A percentile compares a stretch with the other conserved stretches of the same genome.
Conservation (phyloP, 2,113 vertebrate genomes). For the Aramus guarauna region DNA sequence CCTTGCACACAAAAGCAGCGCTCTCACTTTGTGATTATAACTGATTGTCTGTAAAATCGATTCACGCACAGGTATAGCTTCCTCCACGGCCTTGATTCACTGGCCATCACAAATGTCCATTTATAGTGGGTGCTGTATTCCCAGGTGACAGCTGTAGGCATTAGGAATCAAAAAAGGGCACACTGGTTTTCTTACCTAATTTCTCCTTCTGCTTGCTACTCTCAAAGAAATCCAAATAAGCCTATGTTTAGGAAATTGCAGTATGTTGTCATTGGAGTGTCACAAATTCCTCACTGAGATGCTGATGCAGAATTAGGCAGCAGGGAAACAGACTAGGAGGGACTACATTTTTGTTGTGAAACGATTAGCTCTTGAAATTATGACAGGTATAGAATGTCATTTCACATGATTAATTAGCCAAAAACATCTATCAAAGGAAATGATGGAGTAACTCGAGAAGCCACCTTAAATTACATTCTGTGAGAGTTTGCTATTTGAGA, state of each 20-base stretch:
- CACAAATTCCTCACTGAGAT: background rate
- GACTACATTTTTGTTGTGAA: background rate
- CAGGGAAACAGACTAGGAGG: background rate
- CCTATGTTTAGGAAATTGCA: background rate
- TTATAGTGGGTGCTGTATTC: background rate
- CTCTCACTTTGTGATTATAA: background rate
- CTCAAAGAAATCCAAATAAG: background rate
- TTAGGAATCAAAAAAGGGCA: background rate
- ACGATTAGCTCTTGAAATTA: background rate
- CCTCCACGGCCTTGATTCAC: background rate
- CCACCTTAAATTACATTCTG: background rate
- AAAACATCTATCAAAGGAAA: background rate
- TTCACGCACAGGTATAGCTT: background rate
- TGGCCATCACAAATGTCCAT: background rate
- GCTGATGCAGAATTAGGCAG: background rate
- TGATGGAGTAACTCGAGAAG: background rate
- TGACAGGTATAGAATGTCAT: background rate
- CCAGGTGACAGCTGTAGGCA: background rate
- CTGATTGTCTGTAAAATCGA: background rate
- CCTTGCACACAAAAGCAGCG: background rate
- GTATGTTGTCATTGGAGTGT: background rate
- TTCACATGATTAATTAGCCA: background rate
- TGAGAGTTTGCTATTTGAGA: background rate
- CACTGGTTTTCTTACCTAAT: background rate
- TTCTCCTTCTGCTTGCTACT: background rate